Evolutionary conservation across 64 coral and sea anemone species (phyloP), one percentile per base, ranked within the genome.

Genomic region (Stichodactyla helianthus): DNA sequence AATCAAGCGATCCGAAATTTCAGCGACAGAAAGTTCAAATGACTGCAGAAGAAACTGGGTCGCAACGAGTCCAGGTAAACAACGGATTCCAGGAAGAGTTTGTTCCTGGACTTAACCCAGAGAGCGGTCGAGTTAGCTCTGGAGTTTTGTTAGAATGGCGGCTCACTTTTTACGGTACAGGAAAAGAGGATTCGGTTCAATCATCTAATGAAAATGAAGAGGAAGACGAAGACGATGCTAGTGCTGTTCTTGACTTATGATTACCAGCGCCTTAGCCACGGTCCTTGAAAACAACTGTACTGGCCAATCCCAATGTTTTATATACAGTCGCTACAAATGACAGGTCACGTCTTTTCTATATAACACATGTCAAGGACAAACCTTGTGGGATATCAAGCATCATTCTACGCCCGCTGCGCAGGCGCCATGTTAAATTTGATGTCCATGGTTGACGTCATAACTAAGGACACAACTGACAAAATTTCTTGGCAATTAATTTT

Each of bases 21-120:
- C 79, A 93, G 59, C 89, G 93, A 58, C 95, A 97, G 71, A 90
- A 89, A 52, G 93, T 94, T 44, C 96, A 98, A 85, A 90, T 92
- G 13, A 93, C 92, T n/a, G 84, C 88, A 5, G 96, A 98, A 51
- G 96, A 98, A 84, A 98, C 96, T 90, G 96, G 96, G 0, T 98
- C 96, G 51, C 96, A 98, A 76, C 90, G 96, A 71, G 96, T 98
- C 12, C 96, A 98, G 82, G 96, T 98, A 9, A 98, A 98, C 82
- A 98, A 98, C 14, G 96, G 96, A 1, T 98, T 98, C 86, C 93
- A 98, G 53, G 96, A 98, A 50, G 87, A 98, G 53, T 98, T 95
- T 79, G 93, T 98, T 86, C 96, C 96, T 31, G 96, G 96, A 19
- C 85, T 94, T 14, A 98, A 98, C 71, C 90, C 96, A 17, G 96